These are phyloP conservation scores for Corythaixoides concolor DNA, from an alignment of 2,113 vertebrate genomes.

Conservation along the genomic window DNA sequence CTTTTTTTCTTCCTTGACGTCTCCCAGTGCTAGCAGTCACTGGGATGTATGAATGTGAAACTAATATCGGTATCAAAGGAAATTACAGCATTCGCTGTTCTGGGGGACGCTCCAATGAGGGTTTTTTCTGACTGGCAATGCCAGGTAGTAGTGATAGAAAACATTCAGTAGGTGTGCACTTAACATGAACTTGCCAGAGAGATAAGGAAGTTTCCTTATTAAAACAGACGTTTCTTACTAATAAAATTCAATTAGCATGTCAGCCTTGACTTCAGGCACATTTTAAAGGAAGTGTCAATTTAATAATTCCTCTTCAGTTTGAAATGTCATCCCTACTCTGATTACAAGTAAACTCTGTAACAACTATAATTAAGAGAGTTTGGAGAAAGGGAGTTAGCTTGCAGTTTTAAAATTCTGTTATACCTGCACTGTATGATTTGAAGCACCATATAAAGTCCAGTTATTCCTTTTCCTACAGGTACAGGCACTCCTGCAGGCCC, in stretches of 20 bases:
- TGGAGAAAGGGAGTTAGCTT: constrained; percentile 14
- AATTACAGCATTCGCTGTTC: background rate
- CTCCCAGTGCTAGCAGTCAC: background rate
- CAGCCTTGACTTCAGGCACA: constrained; percentile 41
- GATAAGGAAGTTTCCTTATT: constrained; percentile 34
- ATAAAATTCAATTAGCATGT: constrained; percentile 45
- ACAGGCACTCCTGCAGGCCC: background rate
- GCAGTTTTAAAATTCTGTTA: background rate
- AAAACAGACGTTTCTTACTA: constrained; percentile 28
- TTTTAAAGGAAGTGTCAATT: constrained; percentile 55
- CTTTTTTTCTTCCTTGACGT: background rate
- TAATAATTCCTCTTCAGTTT: constrained; percentile 34
- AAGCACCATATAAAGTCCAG: background rate
- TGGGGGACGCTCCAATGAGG: background rate
- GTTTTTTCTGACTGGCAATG: background rate
- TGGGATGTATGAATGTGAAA: background rate
- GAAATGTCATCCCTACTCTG: constrained; percentile 46
- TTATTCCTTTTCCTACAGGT: background rate
- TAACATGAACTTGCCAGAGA: background rate
- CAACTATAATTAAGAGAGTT: constrained; percentile 33
- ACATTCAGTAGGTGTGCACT: background rate
- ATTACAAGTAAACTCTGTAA: constrained; percentile 40
- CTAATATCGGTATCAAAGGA: background rate
- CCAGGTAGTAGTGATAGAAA: background rate
- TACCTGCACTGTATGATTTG: background rate